phyloP scores from a whole-genome alignment of 2,113 vertebrate species.

The Tragelaphus strepsiceros region DNA sequence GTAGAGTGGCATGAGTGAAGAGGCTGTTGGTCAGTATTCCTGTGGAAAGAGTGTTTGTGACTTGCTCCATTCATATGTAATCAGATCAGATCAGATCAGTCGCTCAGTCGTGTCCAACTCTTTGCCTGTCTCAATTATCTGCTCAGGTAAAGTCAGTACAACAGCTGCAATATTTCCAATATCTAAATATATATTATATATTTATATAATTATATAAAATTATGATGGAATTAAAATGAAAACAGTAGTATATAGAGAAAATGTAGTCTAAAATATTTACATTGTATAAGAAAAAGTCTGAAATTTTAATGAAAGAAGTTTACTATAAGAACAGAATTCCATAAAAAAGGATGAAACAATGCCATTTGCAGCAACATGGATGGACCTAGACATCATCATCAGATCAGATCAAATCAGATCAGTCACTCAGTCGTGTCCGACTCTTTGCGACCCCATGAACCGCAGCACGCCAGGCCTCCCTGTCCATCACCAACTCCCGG shows the following conservation, averaged over 20 bases:
- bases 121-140: not conserved
- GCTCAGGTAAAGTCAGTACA: not conserved
- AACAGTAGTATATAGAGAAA: not conserved
- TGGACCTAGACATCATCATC: not conserved
- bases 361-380: not conserved
- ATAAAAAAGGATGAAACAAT: not conserved
- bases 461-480: too few relatives aligned
- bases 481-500: too few relatives aligned
- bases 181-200: not conserved
- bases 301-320: not conserved
- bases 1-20: not conserved
- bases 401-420: too few relatives aligned
- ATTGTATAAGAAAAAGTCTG: not conserved
- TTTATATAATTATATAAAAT: not conserved
- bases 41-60: not conserved
- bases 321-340: not conserved
- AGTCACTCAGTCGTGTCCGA: too few relatives aligned
- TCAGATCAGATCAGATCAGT: not conserved
- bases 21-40: not conserved
- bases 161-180: not conserved
- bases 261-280: not conserved
- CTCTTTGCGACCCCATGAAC: too few relatives aligned
- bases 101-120: too few relatives aligned
- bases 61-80: not conserved
- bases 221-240: not conserved